Percentiles rank a stretch among this genome's conserved stretches.
These are phyloP conservation scores for Panurus biarmicus DNA, from an alignment of 2,113 vertebrate species.

Conservation along the genomic window DNA sequence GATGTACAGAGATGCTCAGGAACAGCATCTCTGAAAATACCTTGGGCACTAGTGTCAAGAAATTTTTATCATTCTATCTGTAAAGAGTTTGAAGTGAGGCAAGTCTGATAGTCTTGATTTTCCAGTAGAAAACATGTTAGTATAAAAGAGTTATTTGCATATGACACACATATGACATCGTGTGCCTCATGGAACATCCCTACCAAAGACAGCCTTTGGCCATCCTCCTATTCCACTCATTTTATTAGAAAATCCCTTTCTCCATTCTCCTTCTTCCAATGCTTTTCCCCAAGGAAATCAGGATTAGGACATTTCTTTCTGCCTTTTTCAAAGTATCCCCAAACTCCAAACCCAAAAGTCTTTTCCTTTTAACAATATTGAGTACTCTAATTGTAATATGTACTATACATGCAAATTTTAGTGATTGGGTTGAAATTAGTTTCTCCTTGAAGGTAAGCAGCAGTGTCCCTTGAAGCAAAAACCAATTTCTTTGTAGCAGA, in stretches of 20 bases:
- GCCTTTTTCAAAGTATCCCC: not conserved
- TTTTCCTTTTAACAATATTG: constrained; percentile 7
- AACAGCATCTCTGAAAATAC: not conserved
- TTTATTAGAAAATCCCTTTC: not conserved
- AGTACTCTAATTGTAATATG: not conserved
- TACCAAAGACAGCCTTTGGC: not conserved
- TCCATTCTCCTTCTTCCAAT: not conserved
- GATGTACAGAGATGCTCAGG: not conserved
- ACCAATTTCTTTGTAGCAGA: not conserved
- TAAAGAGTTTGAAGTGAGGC: not conserved
- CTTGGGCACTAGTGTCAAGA: not conserved
- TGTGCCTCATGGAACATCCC: accelerated
- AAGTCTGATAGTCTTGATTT: not conserved
- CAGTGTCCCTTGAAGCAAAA: not conserved
- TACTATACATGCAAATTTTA: constrained; percentile 52
- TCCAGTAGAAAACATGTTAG: not conserved
- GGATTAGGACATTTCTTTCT: constrained; percentile 32
- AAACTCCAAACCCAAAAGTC: not conserved
- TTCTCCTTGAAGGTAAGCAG: not conserved
- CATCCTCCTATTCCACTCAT: not conserved
- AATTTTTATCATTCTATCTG: not conserved
- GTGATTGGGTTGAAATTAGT: constrained; percentile 38
- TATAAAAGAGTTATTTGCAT: not conserved
- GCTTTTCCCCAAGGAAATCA: not conserved
- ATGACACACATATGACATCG: no score